Percentiles rank a stretch among this genome's conserved stretches.
Conservation (phyloP, 2,113 vertebrate species). For the Corapipo altera region DNA sequence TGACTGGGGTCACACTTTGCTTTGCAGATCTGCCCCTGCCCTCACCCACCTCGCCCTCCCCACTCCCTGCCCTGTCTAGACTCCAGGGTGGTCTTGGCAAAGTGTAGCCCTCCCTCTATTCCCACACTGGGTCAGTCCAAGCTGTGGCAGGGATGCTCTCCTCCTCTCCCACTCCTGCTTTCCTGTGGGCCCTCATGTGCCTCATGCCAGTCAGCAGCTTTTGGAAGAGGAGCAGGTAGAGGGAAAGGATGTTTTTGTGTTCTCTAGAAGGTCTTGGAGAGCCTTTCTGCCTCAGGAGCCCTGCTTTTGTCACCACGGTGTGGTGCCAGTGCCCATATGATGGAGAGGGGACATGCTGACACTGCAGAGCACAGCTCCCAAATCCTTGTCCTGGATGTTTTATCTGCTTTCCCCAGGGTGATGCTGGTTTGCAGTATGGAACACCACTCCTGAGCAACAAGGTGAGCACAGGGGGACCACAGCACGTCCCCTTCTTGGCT, state of each 20-base stretch:
- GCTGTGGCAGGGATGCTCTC: not conserved
- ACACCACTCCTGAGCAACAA: conserved; percentile 71
- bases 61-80: not conserved
- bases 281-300: not conserved
- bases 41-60: not conserved
- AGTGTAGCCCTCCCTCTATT: not conserved
- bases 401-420: conserved; percentile 63
- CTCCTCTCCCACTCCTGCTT: not conserved
- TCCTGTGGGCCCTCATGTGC: not conserved
- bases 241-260: not conserved
- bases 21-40: not conserved
- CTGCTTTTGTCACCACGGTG: not conserved
- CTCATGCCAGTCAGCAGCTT: not conserved
- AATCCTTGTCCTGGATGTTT: not conserved
- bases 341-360: not conserved
- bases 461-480: conserved; percentile 62
- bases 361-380: not conserved
- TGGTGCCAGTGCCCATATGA: not conserved
- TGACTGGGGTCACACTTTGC: not conserved
- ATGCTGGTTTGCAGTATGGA: conserved; percentile 49
- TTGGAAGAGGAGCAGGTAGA: not conserved
- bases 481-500: not conserved
- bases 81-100: not conserved
- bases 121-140: not conserved
- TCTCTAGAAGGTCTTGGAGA: not conserved